A percentile compares a stretch with the other conserved stretches of the same genome.
Conservation (phyloP, 1,140 invertebrate genomes). For the Listronotus bonariensis region DNA sequence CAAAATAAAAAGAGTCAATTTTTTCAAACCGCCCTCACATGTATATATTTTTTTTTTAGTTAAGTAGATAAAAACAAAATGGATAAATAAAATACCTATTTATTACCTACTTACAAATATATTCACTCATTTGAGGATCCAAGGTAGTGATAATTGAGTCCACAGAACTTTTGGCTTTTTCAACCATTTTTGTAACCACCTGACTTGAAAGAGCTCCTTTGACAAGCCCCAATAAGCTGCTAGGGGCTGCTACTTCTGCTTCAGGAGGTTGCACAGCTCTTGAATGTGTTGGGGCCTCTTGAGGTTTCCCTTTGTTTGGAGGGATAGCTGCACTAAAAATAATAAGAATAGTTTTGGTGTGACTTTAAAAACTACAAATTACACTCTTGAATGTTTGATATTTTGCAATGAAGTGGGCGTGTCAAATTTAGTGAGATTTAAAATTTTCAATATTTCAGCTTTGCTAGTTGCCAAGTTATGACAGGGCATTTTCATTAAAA, state of each 20-base stretch:
- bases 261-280: slow-evolving; percentile 54
- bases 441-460: too few relatives aligned
- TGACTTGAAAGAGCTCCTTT: slow-evolving; percentile 63
- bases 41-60: too few relatives aligned
- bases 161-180: slow-evolving; percentile 82
- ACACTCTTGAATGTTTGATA: too few relatives aligned
- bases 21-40: too few relatives aligned
- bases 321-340: slow-evolving; percentile 62
- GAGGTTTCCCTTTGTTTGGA: slow-evolving; percentile 59
- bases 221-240: slow-evolving; percentile 63
- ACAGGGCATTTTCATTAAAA: too few relatives aligned
- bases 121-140: slow-evolving; percentile 89
- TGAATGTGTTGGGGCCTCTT: slow-evolving; percentile 48
- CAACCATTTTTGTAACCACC: slow-evolving; percentile 65
- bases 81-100: too few relatives aligned
- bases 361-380: too few relatives aligned
- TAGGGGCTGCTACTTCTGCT: slow-evolving; percentile 55
- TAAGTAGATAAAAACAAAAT: too few relatives aligned
- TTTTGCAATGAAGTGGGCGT: too few relatives aligned
- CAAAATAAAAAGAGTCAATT: too few relatives aligned
- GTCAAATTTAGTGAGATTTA: too few relatives aligned
- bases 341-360: neutral
- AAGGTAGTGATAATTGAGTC: slow-evolving; percentile 87
- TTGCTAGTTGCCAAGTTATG: too few relatives aligned
- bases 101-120: slow-evolving; percentile 67